phyloP scores from a whole-genome alignment of 2,113 vertebrate species.

The Rhizomys pruinosus region DNA sequence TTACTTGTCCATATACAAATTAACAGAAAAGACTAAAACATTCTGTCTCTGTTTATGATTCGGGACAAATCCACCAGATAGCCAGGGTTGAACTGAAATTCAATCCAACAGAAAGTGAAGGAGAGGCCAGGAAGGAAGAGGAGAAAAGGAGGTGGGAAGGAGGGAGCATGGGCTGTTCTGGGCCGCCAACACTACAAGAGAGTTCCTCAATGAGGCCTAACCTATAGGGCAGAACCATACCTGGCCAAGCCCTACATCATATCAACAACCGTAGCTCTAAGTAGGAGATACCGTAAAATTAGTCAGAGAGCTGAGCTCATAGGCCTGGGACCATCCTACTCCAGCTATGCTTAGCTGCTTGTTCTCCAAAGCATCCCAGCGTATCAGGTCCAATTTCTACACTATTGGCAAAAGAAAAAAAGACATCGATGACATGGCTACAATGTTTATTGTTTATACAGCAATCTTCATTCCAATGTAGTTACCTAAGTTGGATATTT shows the following conservation, averaged over 20 bases:
- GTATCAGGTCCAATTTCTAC: not conserved
- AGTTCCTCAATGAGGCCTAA: not conserved
- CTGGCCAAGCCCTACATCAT: not conserved
- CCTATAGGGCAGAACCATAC: not conserved
- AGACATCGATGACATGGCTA: not conserved
- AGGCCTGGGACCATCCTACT: constrained; percentile 39
- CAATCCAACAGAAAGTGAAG: not conserved
- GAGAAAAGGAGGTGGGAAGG: too few relatives aligned
- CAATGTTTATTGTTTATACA: not conserved
- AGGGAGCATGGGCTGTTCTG: not conserved
- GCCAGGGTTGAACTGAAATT: constrained; percentile 16
- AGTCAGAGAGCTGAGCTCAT: constrained; percentile 64
- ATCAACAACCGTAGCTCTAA: constrained; percentile 58
- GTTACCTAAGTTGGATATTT: not conserved
- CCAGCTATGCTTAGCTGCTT: not conserved
- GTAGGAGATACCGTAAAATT: constrained; percentile 40
- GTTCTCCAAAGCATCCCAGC: not conserved
- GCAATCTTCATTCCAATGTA: not conserved
- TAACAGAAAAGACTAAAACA: not conserved
- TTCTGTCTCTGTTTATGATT: not conserved
- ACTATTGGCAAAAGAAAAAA: not conserved
- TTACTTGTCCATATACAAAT: constrained; percentile 39
- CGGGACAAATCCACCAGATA: not conserved
- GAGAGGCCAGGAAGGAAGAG: fast-evolving
- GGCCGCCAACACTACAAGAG: too few relatives aligned